Percentiles rank a stretch among this genome's conserved stretches.
phyloP scores from a whole-genome alignment of 2,888 invertebrate genomes.

The Teinopalpus imperialis region DNA sequence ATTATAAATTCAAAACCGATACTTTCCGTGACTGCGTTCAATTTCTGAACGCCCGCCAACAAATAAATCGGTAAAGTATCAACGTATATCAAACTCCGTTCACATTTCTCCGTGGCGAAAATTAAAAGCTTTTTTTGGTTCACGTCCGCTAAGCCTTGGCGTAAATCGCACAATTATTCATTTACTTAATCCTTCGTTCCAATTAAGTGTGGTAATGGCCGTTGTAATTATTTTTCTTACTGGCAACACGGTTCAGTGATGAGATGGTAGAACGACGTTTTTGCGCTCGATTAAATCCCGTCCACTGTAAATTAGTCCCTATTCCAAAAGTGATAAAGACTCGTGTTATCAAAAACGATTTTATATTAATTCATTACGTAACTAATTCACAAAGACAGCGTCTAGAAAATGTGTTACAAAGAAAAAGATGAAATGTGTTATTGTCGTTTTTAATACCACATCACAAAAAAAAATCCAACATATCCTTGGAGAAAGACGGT shows the following conservation, averaged over 20 bases:
- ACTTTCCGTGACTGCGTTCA: slow-evolving; percentile 42
- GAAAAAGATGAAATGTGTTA: slow-evolving; percentile 24
- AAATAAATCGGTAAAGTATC: slow-evolving; percentile 60
- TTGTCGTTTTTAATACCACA: slow-evolving; percentile 6
- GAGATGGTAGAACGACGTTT: slow-evolving; percentile 24
- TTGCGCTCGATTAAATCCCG: slow-evolving; percentile 23
- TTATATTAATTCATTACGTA: slow-evolving; percentile 18
- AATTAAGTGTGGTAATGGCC: slow-evolving; percentile 65
- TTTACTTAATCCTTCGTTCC: slow-evolving; percentile 62
- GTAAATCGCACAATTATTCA: slow-evolving; percentile 58
- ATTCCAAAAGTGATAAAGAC: slow-evolving; percentile 12
- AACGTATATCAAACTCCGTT: slow-evolving; percentile 47
- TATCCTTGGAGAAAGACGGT: too few species aligned
- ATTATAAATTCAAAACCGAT: slow-evolving; percentile 36
- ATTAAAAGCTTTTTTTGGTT: slow-evolving; percentile 43
- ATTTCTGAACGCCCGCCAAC: slow-evolving; percentile 39
- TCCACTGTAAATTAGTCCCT: slow-evolving; percentile 11
- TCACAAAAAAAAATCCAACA: slow-evolving; percentile 3
- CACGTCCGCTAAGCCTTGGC: slow-evolving; percentile 48
- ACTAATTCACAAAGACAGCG: slow-evolving; percentile 34
- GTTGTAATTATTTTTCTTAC: slow-evolving; percentile 61
- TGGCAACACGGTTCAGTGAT: slow-evolving; percentile 60
- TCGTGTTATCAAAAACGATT: neutral
- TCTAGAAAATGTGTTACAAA: slow-evolving; percentile 29
- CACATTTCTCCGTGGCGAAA: slow-evolving; percentile 37